A percentile compares a stretch with the other conserved stretches of the same genome.
Conservation (phyloP, 2,797 vertebrate species). For the Aldrovandia affinis region DNA sequence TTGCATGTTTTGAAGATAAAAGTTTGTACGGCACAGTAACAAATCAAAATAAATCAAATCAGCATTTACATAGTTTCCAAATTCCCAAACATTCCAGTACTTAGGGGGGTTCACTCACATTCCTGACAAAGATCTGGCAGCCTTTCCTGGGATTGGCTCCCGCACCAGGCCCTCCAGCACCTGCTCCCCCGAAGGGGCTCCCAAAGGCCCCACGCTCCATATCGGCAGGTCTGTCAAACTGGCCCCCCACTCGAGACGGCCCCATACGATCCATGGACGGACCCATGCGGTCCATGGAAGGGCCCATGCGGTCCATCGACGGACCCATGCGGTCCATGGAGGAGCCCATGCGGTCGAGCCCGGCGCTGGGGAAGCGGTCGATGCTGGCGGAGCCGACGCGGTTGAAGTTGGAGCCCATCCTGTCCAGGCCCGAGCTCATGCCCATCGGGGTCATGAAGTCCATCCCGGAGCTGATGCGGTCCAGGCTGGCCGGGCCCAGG, state of each 20-base stretch:
- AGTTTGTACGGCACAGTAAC: neutral
- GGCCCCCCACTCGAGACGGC: constrained; percentile 73
- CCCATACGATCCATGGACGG: constrained; percentile 74
- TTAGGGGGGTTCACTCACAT: constrained; percentile 74
- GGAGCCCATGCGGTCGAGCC: constrained; percentile 75
- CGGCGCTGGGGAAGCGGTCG: constrained; percentile 68
- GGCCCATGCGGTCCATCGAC: constrained; percentile 76
- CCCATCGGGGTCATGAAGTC: constrained; percentile 87
- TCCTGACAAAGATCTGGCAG: constrained; percentile 98
- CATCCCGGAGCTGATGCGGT: constrained; percentile 85
- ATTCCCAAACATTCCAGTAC: neutral
- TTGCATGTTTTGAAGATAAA: neutral
- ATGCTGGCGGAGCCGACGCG: constrained; percentile 70
- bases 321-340: constrained; percentile 77
- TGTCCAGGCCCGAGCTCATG: constrained; percentile 84
- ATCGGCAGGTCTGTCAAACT: constrained; percentile 90
- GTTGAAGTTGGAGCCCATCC: constrained; percentile 81
- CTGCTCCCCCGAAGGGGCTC: constrained; percentile 82
- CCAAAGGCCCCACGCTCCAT: constrained; percentile 91
- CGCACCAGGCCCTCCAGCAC: constrained; percentile 80
- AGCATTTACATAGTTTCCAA: too few species aligned
- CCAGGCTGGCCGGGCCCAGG: constrained; percentile 80
- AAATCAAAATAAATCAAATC: neutral
- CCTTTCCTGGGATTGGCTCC: constrained; percentile 86
- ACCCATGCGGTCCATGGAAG: constrained; percentile 77